Evolutionary conservation across 1,140 invertebrate species (phyloP).

Genomic region (Hylyphantes graminicola): DNA sequence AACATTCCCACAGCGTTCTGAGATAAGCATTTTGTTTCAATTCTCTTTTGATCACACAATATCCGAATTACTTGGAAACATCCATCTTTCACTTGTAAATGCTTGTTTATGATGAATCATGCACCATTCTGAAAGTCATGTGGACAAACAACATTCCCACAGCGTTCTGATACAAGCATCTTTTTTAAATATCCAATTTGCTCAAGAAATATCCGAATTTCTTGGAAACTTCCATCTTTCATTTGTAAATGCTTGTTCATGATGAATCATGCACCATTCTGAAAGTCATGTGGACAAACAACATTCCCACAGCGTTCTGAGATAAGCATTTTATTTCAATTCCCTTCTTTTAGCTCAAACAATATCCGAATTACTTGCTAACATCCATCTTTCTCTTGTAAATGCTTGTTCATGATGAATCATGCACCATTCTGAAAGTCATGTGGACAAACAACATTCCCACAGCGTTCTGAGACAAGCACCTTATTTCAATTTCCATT

Average conservation of each 20-base stretch:
- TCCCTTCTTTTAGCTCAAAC: no score
- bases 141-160: neutral
- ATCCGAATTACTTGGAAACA: neutral
- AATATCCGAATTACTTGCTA: no score
- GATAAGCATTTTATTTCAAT: no score
- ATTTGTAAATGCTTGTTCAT: neutral
- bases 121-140: neutral
- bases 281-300: neutral
- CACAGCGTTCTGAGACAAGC: neutral
- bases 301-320: neutral
- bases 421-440: neutral
- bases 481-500: no score
- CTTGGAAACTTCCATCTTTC: no score
- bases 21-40: no score
- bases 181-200: neutral
- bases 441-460: neutral
- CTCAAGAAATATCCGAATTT: no score
- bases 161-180: neutral
- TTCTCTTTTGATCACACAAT: neutral
- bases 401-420: neutral
- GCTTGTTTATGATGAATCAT: neutral
- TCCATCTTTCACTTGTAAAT: neutral
- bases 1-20: no score
- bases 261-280: slow-evolving; percentile 7
- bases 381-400: neutral